Base-by-base conservation (phyloP, 1,140 invertebrate species). In the Drosophila kikkawai region DNA sequence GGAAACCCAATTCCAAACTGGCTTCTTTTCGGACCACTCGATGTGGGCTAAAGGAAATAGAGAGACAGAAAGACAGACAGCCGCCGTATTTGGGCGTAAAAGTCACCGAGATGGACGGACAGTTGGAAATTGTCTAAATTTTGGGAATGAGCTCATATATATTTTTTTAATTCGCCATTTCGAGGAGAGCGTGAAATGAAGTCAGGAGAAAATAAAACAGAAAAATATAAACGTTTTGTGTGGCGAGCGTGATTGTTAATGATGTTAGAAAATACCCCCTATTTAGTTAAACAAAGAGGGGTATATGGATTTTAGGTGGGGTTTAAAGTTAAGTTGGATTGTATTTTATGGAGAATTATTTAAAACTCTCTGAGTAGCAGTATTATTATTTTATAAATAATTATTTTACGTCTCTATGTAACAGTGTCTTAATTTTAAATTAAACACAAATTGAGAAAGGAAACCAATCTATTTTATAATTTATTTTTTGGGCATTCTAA, bases 21-120 rank as follows among this genome's bases (percentile, higher is more conserved):
- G 70, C 66, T 66, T 67, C 32, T 26, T 68, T 83, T 83, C 75
- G 82, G 78, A 51, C 79, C 70, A 64, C 74, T 69, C 44, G 37
- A 75, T 90, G 84, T 88, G 84, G 84, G 84, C 84, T 81, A 90
- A 90, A 88, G 85, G 84, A 90, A 88, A 86, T 73, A n/a, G 68
- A 39, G 70, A 53, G 67, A 37, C 77, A 41, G 57, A 74, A 12
- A 66, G 45, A 55, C 75, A 39, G 67, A 36, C 75, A 26, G 67
- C 29, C 63, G 48, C 58, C 84, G 66, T 81, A 84, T 90, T 90
- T 88, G 84, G 84, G 84, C 80, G 84, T 88, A 81, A 90, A 88
- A 88, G 78, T 66, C 76, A 53, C 48, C 63, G 47, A 60, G 51
- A 81, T 83, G 75, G 53, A 39, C 36, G 75, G 53, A 39, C 36